Evolutionary conservation across 1,140 invertebrate genomes (phyloP).

Genomic region (Whitmania pigra): DNA sequence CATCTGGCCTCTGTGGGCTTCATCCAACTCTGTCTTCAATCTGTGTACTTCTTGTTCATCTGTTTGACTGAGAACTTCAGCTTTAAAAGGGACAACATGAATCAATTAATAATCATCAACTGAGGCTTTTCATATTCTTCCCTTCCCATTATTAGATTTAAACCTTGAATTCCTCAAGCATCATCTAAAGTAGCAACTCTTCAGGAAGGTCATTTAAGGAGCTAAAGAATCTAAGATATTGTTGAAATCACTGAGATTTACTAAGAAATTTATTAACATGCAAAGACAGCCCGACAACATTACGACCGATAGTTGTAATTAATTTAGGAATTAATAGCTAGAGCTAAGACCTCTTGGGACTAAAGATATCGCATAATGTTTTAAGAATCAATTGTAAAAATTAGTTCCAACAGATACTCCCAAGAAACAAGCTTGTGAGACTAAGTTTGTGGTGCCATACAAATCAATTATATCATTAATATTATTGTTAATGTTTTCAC

Average conservation of each 20-base stretch:
- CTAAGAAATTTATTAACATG: too few relatives aligned
- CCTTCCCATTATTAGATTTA: background rate
- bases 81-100: constrained; percentile 3
- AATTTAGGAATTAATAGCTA: too few relatives aligned
- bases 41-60: constrained; percentile 34
- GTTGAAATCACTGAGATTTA: too few relatives aligned
- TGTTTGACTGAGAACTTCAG: constrained; percentile 25
- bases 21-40: constrained; percentile 13
- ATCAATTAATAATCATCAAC: background rate
- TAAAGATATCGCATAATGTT: too few relatives aligned
- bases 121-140: background rate
- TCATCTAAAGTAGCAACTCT: background rate
- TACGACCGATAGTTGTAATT: too few relatives aligned
- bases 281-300: too few relatives aligned
- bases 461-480: background rate
- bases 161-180: background rate
- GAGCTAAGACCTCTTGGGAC: too few relatives aligned
- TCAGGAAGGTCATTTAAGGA: background rate
- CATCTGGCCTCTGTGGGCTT: constrained; percentile 7
- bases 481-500: too few relatives aligned
- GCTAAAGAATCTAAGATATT: background rate
- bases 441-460: background rate
- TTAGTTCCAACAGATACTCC: too few relatives aligned
- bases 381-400: too few relatives aligned
- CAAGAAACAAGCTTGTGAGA: background rate